Evolutionary conservation across 2,797 vertebrate species (phyloP).

Genomic region (Apodemus agrarius): DNA sequence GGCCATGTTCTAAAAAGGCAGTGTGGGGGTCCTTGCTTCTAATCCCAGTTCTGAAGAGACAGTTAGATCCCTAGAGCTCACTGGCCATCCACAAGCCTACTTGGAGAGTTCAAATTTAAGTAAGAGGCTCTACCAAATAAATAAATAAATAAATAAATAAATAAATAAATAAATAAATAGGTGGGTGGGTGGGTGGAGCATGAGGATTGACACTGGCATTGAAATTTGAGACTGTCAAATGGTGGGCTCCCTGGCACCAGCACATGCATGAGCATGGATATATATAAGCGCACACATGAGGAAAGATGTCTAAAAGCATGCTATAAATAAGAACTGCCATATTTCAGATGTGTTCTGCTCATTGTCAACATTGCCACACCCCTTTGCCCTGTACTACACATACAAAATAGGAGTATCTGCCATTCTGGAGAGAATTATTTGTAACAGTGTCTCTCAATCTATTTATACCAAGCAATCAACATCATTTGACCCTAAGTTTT

Average conservation of each 20-base stretch:
- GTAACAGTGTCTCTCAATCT: not conserved
- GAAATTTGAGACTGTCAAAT: not conserved
- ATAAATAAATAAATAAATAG: not conserved
- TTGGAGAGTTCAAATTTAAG: not conserved
- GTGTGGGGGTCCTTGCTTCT: not conserved
- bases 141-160: not conserved
- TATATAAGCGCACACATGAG: too few relatives aligned
- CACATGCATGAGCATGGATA: not conserved
- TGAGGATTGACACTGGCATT: not conserved
- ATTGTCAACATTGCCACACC: not conserved
- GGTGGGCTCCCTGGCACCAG: not conserved
- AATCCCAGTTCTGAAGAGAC: not conserved
- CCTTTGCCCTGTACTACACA: not conserved
- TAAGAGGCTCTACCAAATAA: not conserved
- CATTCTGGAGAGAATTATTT: not conserved
- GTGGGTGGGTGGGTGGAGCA: not conserved
- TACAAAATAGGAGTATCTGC: not conserved
- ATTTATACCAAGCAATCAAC: not conserved
- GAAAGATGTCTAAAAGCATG: not conserved
- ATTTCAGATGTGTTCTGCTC: slow-evolving; percentile 1
- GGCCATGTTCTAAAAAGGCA: not conserved
- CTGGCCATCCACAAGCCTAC: not conserved
- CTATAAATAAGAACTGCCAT: not conserved
- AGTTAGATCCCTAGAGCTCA: not conserved
- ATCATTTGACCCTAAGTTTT: not conserved